These are phyloP conservation scores for Trissolcus brochymenae DNA, from an alignment of 2,888 invertebrate genomes.

Conservation along the genomic window DNA sequence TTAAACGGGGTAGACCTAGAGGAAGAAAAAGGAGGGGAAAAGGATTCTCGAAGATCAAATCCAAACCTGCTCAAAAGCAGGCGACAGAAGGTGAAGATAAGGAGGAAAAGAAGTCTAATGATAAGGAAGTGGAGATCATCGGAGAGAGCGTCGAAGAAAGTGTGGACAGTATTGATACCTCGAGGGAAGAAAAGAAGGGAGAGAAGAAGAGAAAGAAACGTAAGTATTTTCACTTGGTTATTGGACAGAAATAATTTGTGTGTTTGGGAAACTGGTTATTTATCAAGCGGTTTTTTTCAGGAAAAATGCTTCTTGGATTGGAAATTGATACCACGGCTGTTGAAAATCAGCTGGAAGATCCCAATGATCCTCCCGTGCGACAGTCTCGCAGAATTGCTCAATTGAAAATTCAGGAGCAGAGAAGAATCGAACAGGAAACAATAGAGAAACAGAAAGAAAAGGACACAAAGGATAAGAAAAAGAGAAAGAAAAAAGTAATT, in stretches of 20 bases:
- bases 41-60: slow-evolving; percentile 51
- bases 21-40: slow-evolving; percentile 57
- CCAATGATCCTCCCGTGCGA: slow-evolving; percentile 80
- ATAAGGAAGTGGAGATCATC: slow-evolving; percentile 34
- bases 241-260: too few species aligned
- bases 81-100: slow-evolving; percentile 15
- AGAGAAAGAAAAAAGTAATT: slow-evolving; percentile 35
- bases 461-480: slow-evolving; percentile 68
- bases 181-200: slow-evolving; percentile 13
- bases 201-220: slow-evolving; percentile 39
- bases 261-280: too few species aligned
- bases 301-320: slow-evolving; percentile 77
- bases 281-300: slow-evolving; percentile 34
- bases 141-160: slow-evolving; percentile 22
- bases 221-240: slow-evolving; percentile 1
- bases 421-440: slow-evolving; percentile 86
- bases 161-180: slow-evolving; percentile 21
- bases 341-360: slow-evolving; percentile 60
- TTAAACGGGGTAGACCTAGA: slow-evolving; percentile 56
- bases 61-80: slow-evolving; percentile 29
- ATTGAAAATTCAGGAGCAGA: slow-evolving; percentile 89
- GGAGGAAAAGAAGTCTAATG: slow-evolving; percentile 29
- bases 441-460: slow-evolving; percentile 80
- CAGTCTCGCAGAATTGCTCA: slow-evolving; percentile 92
- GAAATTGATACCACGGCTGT: slow-evolving; percentile 73